Conservation (phyloP, 2,113 vertebrate species). For the Diphyllodes magnificus region DNA sequence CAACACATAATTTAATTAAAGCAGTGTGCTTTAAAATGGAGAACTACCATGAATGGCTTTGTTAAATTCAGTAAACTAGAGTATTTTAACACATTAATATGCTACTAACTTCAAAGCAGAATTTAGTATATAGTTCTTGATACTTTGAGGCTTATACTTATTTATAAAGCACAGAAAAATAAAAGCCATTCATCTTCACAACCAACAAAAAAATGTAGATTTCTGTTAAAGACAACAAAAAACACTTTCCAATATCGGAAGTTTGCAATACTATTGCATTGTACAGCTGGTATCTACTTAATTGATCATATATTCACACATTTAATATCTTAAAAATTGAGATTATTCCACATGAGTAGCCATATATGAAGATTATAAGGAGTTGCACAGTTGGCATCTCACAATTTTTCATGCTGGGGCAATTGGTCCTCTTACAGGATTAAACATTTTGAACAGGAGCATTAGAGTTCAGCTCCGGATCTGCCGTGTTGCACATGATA, state of each 20-base stretch:
- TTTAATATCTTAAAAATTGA: background rate
- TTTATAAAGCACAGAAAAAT: background rate
- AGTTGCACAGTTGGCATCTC: background rate
- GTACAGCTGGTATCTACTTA: background rate
- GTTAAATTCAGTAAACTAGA: background rate
- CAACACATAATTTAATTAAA: background rate
- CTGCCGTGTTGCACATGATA: accelerated
- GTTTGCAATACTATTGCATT: background rate
- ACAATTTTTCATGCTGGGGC: background rate
- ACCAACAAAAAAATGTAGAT: accelerated
- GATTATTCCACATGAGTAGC: background rate
- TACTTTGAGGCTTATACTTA: background rate
- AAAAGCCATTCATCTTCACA: background rate
- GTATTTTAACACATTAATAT: background rate
- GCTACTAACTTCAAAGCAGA: background rate
- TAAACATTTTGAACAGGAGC: background rate
- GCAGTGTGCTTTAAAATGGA: background rate
- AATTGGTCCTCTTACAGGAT: background rate
- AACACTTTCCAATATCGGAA: background rate
- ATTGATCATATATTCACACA: background rate
- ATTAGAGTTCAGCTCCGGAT: background rate
- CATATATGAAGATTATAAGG: background rate
- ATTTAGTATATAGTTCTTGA: background rate
- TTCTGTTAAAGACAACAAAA: background rate
- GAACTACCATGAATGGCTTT: background rate